Base-by-base conservation (phyloP, 2,113 vertebrate species). In the Macaca fascicularis region DNA sequence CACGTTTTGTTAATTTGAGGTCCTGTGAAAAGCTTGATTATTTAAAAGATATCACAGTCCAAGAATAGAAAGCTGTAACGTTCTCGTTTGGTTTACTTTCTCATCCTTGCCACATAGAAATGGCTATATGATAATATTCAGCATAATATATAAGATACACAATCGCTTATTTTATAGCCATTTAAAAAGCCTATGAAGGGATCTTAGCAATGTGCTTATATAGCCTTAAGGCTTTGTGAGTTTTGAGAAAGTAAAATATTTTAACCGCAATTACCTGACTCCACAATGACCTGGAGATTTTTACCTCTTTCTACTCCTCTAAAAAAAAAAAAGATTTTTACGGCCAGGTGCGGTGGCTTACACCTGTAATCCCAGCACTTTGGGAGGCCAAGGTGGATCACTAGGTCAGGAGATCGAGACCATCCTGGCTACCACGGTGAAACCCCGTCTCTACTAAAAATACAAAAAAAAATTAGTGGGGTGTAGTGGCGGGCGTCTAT, bases 401-500 rank as follows among this genome's bases (percentile, higher is more conserved):
- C 52, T 19, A 55, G 52, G 52, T 55, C 52, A 55, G 52, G 52
- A 55, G 19, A 55, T 55, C 6, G 19, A 55, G 52, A 55, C 52
- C 52, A 55, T 20, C 52, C 6, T 55, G 52, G 52, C 52, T 55
- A 55, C 19, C 52, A 55, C 0, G 19, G 52, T 55, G 52, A 55
- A 55, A 55, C 6, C 19, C 17, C 52, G 19, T 55, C 52, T 55
- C 52, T 55, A 55, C 52, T 55, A 55, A 55, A 55, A 55, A 20
- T 55, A 55, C 52, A 55, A 55, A 55, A 50, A 50, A 14, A 55
- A 55, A 55, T 20, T 55, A 55, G 52, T 6, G 6, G 6, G 52
- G 52, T 19, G 6, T 55, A 4, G 52, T 55, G 52, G 19, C 2
- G 0, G 52, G 52, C 52, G 0, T 17, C 6, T 20, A 2, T 20